phyloP scores from a whole-genome alignment of 2,113 vertebrate genomes.

The Tupaia tana region DNA sequence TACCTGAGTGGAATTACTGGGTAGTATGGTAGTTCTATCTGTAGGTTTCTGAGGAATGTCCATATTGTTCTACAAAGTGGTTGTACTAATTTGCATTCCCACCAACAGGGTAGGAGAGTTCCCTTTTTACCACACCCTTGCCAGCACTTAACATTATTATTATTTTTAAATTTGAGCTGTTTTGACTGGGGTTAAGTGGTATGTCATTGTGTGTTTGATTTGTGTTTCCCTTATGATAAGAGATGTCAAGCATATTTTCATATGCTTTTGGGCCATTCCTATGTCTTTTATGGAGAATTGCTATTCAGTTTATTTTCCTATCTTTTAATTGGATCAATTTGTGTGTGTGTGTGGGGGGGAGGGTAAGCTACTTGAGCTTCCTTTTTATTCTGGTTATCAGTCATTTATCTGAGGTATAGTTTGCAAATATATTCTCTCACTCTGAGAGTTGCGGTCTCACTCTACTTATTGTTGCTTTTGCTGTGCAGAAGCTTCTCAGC shows the following conservation, averaged over 20 bases:
- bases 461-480: background rate
- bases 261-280: background rate
- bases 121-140: background rate
- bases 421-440: conserved; percentile 9
- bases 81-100: conserved; percentile 24
- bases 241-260: conserved; percentile 9
- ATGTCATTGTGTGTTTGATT: conserved; percentile 32
- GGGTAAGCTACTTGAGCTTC: background rate
- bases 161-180: background rate
- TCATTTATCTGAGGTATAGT: background rate
- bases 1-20: conserved; percentile 7
- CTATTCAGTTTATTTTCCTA: background rate
- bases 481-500: background rate
- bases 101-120: background rate
- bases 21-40: background rate
- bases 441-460: background rate
- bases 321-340: background rate
- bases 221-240: background rate
- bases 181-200: background rate
- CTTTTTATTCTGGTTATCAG: conserved; percentile 2
- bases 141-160: background rate
- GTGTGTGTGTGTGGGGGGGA: background rate
- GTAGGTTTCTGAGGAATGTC: background rate
- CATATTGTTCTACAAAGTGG: background rate
- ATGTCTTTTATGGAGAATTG: background rate